phyloP scores from a whole-genome alignment of 2,888 invertebrate species.

The Erebia palarica region DNA sequence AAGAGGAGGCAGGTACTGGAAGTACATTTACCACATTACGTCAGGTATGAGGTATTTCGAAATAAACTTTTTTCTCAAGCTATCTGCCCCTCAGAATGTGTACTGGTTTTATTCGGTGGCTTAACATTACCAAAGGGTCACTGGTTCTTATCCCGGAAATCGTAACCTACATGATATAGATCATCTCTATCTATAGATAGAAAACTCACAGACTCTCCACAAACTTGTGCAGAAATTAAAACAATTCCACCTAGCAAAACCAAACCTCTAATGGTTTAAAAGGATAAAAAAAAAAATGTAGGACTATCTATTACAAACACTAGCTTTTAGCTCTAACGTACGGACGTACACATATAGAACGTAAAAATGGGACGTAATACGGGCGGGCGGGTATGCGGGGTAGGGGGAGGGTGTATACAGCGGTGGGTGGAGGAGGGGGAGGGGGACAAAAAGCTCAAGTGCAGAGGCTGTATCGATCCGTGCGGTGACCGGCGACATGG shows the following conservation, averaged over 20 bases:
- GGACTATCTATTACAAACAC: conserved; percentile 17
- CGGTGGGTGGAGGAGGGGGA: conserved; percentile 39
- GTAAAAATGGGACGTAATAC: conserved; percentile 68
- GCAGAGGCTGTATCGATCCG: conserved; percentile 82
- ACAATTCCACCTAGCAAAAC: not conserved
- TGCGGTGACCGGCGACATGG: conserved; percentile 73
- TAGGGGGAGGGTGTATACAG: conserved; percentile 36
- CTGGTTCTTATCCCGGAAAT: no score
- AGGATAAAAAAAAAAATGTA: conserved; percentile 3
- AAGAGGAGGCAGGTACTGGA: not conserved
- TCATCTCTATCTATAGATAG: no score
- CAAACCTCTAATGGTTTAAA: conserved; percentile 23
- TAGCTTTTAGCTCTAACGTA: conserved; percentile 24
- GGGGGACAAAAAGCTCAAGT: conserved; percentile 75
- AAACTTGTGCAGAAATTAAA: conserved; percentile 2
- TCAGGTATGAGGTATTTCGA: no score
- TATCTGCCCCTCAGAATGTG: no score
- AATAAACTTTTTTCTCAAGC: no score
- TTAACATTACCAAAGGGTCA: no score
- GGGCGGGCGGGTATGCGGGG: conserved; percentile 48
- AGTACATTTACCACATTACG: no score
- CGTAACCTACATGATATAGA: no score
- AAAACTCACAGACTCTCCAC: not conserved
- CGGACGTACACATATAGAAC: conserved; percentile 47
- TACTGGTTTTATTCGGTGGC: no score